A percentile compares a stretch with the other conserved stretches of the same genome.
phyloP scores from a whole-genome alignment of 1,140 invertebrate genomes.

The Ips nitidus region DNA sequence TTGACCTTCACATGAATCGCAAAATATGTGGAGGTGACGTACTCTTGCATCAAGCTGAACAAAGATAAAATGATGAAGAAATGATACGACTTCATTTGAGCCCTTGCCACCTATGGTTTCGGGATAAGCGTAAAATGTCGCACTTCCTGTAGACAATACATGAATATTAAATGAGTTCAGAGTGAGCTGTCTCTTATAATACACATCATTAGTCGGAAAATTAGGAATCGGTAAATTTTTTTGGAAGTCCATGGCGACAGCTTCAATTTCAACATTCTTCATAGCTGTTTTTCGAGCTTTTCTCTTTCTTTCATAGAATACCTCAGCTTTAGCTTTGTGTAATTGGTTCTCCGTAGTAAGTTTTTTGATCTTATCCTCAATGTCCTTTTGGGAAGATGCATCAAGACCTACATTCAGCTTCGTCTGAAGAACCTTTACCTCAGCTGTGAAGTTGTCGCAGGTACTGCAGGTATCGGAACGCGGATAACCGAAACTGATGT shows the following conservation, averaged over 20 bases:
- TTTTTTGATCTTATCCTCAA: conserved; percentile 7
- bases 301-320: conserved; percentile 34
- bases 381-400: too few relatives aligned
- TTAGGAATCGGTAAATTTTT: conserved; percentile 36
- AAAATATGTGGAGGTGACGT: conserved; percentile 37
- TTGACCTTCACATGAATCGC: conserved; percentile 44
- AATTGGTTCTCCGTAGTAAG: conserved; percentile 16
- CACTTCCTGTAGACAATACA: conserved; percentile 19
- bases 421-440: conserved; percentile 1
- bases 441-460: conserved; percentile 21
- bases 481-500: conserved; percentile 36
- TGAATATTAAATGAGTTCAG: conserved; percentile 40
- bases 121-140: conserved; percentile 36
- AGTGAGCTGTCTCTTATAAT: conserved; percentile 39
- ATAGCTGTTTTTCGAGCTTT: conserved; percentile 6
- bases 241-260: conserved; percentile 33
- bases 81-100: conserved; percentile 38
- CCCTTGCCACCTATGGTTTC: conserved; percentile 41
- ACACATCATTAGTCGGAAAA: conserved; percentile 40
- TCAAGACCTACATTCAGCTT: not conserved
- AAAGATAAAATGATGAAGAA: conserved; percentile 40
- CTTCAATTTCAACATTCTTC: conserved; percentile 25
- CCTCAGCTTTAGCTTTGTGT: conserved; percentile 29
- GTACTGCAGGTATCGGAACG: conserved; percentile 24
- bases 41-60: conserved; percentile 24